Evolutionary conservation across 35 echinoderm and acorn worm species (phyloP), one percentile per base, ranked within the genome.

Genomic region (Eucidaris tribuloides): DNA sequence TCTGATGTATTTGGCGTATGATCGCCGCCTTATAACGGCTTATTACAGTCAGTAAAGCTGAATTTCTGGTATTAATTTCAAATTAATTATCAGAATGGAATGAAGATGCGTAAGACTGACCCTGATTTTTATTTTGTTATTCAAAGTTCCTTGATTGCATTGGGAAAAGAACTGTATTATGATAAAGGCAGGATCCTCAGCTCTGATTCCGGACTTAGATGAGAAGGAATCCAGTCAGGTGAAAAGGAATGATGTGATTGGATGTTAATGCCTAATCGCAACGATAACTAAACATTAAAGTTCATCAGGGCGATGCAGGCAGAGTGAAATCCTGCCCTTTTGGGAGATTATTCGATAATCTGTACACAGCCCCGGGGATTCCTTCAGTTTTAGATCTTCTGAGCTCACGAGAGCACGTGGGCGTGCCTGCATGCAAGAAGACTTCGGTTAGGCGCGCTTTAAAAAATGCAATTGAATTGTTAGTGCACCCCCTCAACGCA

Each of bases 21-120:
- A 74, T 74, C 35, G 44, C 68, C 38, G 14, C 28, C 68, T 44
- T n/a, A n/a, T 9, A n/a, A 52, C 30, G 68, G 68, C 68, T 74
- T 74, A 74, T 74, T 74, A 74, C 36, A 74, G 22, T 36, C 37
- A 44, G 37, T 74, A 42, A 74, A 74, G 68, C 68, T 74, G 68
- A 74, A 42, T 74, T 42, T 40, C 44, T 22, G 68, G 68, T 74
- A 33, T 74, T 74, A 74, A 74, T 74, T 41, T 74, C 68, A 74
- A 74, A 74, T 74, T 74, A 74, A 74, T 74, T 74, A 74, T 74
- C 68, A 74, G 44, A 74, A 74, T 74, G 68, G 68, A 33, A 44
- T 40, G 25, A 74, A 74, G 68, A 40, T 74, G 68, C 44, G 37
- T 74, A 40, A 25, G n/a, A n/a, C n/a, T n/a, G n/a, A n/a, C n/a